Base-by-base conservation (phyloP, 2,797 vertebrate genomes). In the Halcyon smyrnensis region DNA sequence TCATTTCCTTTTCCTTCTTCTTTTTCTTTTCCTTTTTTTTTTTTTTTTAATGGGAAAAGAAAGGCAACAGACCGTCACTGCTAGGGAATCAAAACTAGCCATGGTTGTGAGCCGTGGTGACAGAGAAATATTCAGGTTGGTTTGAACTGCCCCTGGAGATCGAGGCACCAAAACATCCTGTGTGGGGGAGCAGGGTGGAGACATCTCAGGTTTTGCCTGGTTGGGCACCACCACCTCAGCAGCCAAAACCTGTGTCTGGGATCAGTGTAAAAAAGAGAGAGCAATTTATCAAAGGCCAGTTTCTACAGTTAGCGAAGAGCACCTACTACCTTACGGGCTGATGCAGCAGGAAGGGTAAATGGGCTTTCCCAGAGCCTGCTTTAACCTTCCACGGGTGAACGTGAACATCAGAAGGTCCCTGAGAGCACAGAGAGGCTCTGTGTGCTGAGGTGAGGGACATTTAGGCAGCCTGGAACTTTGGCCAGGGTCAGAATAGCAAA, bases 311-410 rank as follows among this genome's bases (percentile, higher is more conserved):
- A 50, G 12, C 0, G 0, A 74, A 64, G 20, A 15, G 25, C 24
- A 6, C 50, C 8, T 24, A 51, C 37, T 0, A 0, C 6, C 8
- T 15, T 17, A 14, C 0, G 1, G 54, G 36, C 30, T 69, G 65
- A 16, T 30, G 53, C 11, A 43, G 60, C 54, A 83, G 28, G 9
- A 50, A 69, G 32, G 7, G 7, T 24, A 14, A 80, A 39, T 4
- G 12, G 6, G 1, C 34, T 70, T 59, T 37, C 2, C 2, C 9
- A n/a, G 60, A 53, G 28, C 11, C 51, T 67, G n/a, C 27, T 67
- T 77, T 65, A 70, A 54, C 73, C 20, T 46, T 54, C 60, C 50
- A 18, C 0, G 1, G 9, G 16, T 73, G 76, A 53, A 32, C 3
- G 4, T 18, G 14, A 15, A 11, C 2, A 1, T 9, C n/a, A 48